A percentile compares a stretch with the other conserved stretches of the same genome.
These are phyloP conservation scores for Brachionus asplanchnoidis DNA, from an alignment of 1,140 invertebrate species.

Conservation along the genomic window DNA sequence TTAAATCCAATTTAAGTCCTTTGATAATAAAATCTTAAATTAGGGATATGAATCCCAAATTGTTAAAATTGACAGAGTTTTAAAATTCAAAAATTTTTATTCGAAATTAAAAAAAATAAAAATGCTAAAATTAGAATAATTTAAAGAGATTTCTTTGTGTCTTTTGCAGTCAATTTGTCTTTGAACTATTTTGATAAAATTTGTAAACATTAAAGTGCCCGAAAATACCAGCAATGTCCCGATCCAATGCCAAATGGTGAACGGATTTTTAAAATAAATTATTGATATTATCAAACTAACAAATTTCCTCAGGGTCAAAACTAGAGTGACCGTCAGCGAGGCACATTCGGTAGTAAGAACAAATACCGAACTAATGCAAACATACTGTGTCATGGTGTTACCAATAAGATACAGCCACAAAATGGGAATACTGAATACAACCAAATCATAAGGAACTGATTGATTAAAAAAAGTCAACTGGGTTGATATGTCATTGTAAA, in stretches of 20 bases:
- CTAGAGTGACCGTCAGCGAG: constrained; percentile 87
- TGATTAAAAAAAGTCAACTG: constrained; percentile 61
- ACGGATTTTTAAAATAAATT: constrained; percentile 87
- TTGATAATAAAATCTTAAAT: not conserved
- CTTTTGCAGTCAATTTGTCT: not conserved
- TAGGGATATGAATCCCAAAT: constrained; percentile 18
- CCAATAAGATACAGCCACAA: constrained; percentile 74
- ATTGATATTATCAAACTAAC: constrained; percentile 89
- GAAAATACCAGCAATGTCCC: constrained; percentile 83
- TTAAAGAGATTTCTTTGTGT: not conserved
- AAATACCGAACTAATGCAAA: constrained; percentile 91
- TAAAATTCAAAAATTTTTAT: not conserved
- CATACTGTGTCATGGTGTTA: constrained; percentile 84
- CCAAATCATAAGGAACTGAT: constrained; percentile 47
- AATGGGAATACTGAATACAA: constrained; percentile 63
- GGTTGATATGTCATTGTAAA: constrained; percentile 69
- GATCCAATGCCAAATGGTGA: constrained; percentile 84
- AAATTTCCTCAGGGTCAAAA: constrained; percentile 91
- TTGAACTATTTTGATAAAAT: constrained; percentile 6
- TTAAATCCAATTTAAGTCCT: not conserved
- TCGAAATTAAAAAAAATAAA: not conserved
- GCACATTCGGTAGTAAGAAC: constrained; percentile 84
- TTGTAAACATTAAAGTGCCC: constrained; percentile 83
- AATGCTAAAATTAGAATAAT: not conserved
- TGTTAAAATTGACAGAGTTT: not conserved